Evolutionary conservation across 2,888 invertebrate genomes (phyloP), one percentile per base, ranked within the genome.

Genomic region (Biston betularia): DNA sequence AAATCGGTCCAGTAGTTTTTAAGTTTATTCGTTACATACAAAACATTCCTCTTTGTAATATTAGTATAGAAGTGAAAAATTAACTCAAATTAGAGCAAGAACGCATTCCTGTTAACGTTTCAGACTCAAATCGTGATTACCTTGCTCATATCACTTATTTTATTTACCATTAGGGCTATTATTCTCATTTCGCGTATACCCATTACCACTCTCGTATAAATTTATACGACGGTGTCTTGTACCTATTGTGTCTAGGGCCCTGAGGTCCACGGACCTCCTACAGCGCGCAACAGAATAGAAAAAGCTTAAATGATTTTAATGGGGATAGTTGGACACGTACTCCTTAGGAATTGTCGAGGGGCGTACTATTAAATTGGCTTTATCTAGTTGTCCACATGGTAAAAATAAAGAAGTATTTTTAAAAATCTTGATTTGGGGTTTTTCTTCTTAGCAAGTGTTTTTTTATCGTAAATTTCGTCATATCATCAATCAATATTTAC

Each of bases 281-380:
- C 63, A 48, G 71, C n/a, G 73, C 40, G 45, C 58, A 72, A 71
- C 72, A 68, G 71, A 58, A 74, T 72, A 69, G 68, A 69, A 55
- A 59, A 75, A 74, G 72, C 57, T 73, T 73, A 72, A 73, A 76
- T 73, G 59, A 68, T 74, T 75, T 73, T 72, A 75, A 73, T 76
- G 63, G 72, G 59, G 73, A 74, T 70, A 72, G 72, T 74, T 63
- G 68, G 62, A 44, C 55, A 14, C 15, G 42, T 14, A 14, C 12
- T 50, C 46, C 14, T 48, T 33, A 14, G 24, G 53, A 54, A 52
- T n/a, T 44, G 12, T 59, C 9, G 40, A n/a, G 8, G 53, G 24
- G 24, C 10, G 8, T 33, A 48, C 4, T 38, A 42, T 5, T 15
- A 46, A 15, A 34, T 9, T 46, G 15, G 6, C 3, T 46, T 15